phyloP scores from a whole-genome alignment of 2,797 vertebrate species.

The Pristis pectinata region DNA sequence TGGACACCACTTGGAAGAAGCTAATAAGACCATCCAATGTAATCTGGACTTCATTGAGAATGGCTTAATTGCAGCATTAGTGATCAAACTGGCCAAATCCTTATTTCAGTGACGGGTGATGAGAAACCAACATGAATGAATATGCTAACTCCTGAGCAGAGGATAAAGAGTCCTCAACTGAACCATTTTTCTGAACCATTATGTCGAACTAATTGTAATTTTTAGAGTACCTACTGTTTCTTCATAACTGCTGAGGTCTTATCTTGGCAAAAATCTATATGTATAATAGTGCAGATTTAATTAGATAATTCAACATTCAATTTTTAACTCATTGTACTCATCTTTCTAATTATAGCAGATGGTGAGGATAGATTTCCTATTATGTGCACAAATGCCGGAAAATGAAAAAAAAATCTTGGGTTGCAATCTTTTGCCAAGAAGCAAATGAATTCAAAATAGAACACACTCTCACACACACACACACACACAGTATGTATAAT shows the following conservation, averaged over 20 bases:
- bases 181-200: not conserved
- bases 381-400: too few species aligned
- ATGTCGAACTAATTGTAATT: not conserved
- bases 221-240: not conserved
- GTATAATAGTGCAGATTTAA: not conserved
- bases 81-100: too few species aligned
- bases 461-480: too few species aligned
- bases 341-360: not conserved
- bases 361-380: too few species aligned
- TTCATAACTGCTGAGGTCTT: not conserved
- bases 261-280: not conserved
- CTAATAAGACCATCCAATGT: too few species aligned
- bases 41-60: too few species aligned
- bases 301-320: not conserved
- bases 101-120: too few species aligned
- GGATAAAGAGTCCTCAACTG: not conserved
- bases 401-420: not conserved
- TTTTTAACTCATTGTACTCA: not conserved
- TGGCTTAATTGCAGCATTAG: too few species aligned
- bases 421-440: not conserved
- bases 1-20: too few species aligned
- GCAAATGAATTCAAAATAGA: not conserved
- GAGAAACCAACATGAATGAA: not conserved
- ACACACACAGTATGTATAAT: too few species aligned
- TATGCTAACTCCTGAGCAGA: not conserved